Conservation (phyloP, 1,140 invertebrate species). For the Triops cancriformis region DNA sequence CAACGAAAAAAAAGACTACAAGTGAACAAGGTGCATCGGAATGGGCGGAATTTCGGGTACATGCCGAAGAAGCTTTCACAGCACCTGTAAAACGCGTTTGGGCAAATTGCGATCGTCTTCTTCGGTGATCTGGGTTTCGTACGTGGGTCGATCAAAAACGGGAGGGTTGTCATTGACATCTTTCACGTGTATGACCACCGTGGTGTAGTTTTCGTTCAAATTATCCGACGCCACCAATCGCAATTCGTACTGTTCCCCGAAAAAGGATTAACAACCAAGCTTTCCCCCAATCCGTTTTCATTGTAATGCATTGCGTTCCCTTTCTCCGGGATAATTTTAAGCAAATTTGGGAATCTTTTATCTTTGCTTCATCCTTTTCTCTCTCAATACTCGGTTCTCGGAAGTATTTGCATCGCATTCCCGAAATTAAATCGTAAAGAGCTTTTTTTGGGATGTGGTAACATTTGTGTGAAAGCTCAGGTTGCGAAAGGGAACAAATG, state of each 20-base stretch:
- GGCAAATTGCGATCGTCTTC: constrained; percentile 90
- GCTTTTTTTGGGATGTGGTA: too few relatives aligned
- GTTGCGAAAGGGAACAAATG: too few relatives aligned
- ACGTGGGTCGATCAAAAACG: constrained; percentile 84
- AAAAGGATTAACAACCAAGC: not conserved
- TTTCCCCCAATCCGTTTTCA: not conserved
- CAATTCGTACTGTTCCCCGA: constrained; percentile 68
- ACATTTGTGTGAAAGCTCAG: too few relatives aligned
- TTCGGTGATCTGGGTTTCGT: constrained; percentile 89
- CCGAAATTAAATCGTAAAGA: too few relatives aligned
- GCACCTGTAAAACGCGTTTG: constrained; percentile 84
- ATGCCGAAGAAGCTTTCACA: constrained; percentile 15
- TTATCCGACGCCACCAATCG: constrained; percentile 88
- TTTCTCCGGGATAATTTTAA: not conserved
- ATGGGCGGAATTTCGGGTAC: not conserved
- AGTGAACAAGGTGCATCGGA: not conserved
- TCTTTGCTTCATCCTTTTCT: not conserved
- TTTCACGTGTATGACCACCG: constrained; percentile 89
- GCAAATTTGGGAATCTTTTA: not conserved
- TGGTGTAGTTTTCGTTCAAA: constrained; percentile 91
- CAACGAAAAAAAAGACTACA: constrained; percentile 22
- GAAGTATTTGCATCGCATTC: too few relatives aligned
- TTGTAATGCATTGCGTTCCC: not conserved
- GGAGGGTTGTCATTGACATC: constrained; percentile 84
- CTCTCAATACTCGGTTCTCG: not conserved